Base-by-base conservation (phyloP, 1,140 invertebrate genomes). In the Leptestheria dahalacensis region DNA sequence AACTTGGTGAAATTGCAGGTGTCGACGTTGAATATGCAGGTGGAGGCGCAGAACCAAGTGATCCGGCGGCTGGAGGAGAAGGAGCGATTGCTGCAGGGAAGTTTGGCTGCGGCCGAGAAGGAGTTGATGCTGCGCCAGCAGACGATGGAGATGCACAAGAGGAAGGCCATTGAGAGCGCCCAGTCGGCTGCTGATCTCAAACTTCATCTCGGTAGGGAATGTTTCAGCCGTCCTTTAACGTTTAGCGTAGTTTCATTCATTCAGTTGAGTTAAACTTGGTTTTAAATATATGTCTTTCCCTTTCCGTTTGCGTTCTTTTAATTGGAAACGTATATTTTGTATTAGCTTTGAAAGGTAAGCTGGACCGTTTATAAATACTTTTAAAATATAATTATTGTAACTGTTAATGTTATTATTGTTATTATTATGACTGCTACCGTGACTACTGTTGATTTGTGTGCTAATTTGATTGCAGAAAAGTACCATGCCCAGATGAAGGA, bases 121-220 rank as follows among this genome's bases (percentile, higher is more conserved):
- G 95, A 97, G 72, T 74, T 96, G 48, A 81, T 85, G 62, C 72
- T 93, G 49, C 74, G 91, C 20, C 89, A 94, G 68, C 90, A 95
- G 71, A 87, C 90, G 1, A 91, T 96, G 85, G 96, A 99, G 72
- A 88, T 94, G 82, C 90, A 97, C 72, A 97, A 97, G 72, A 76
- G 95, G 11, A 97, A 98, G 76, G 93, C 94, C 2, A 92, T 94
- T 59, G 91, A 95, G 70, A 69, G 68, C 62, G 88, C 92, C 1
- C 95, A 99, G 70, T 93, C 91, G 48, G 92, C 94, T 1, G 92
- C 91, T 1, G 96, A 99, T 77, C 78, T 98, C 1, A 97, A 97
- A 75, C 78, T 99, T 50, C 93, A 97, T 82, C 79, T 98, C 62
- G 91, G 91, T 83, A 77, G 79, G 69, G n/a, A n/a, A n/a, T n/a